Conservation (phyloP, 2,888 invertebrate species). For the Beris chalybata region DNA sequence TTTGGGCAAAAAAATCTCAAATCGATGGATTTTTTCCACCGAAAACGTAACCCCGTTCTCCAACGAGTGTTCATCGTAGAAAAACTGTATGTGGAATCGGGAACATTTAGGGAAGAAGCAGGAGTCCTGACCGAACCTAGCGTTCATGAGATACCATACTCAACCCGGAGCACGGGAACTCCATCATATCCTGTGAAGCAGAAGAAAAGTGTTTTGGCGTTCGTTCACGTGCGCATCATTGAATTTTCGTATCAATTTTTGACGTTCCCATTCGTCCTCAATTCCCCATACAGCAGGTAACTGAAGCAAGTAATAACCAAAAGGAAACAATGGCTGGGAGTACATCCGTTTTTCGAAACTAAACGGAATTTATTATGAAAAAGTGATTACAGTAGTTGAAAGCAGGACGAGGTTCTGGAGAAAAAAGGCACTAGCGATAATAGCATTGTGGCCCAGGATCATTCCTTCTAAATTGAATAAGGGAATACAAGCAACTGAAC, state of each 20-base stretch:
- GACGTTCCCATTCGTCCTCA: slow-evolving; percentile 6
- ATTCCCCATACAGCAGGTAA: slow-evolving; percentile 18
- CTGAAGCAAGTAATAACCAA: slow-evolving; percentile 24
- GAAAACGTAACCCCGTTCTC: too few relatives aligned
- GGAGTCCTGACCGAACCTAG: background rate
- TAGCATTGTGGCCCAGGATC: too few relatives aligned
- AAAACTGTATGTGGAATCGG: too few relatives aligned
- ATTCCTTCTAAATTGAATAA: too few relatives aligned
- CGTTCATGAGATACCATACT: background rate
- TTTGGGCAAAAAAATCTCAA: slow-evolving; percentile 7
- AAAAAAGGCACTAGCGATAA: too few relatives aligned
- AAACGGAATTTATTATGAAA: slow-evolving; percentile 32
- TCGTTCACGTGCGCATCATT: slow-evolving; percentile 33
- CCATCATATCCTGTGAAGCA: slow-evolving; percentile 1
- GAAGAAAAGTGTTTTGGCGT: slow-evolving; percentile 30
- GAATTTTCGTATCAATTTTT: slow-evolving; percentile 35
- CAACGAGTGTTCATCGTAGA: too few relatives aligned
- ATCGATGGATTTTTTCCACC: background rate
- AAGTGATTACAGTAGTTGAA: slow-evolving; percentile 26
- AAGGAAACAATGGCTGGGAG: slow-evolving; percentile 22
- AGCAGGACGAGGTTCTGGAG: background rate
- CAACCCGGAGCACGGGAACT: too few relatives aligned
- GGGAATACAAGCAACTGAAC: too few relatives aligned
- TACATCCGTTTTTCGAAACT: slow-evolving; percentile 28
- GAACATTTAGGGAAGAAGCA: too few relatives aligned